Conservation (phyloP, 2,888 invertebrate species). For the Tigriopus californicus region DNA sequence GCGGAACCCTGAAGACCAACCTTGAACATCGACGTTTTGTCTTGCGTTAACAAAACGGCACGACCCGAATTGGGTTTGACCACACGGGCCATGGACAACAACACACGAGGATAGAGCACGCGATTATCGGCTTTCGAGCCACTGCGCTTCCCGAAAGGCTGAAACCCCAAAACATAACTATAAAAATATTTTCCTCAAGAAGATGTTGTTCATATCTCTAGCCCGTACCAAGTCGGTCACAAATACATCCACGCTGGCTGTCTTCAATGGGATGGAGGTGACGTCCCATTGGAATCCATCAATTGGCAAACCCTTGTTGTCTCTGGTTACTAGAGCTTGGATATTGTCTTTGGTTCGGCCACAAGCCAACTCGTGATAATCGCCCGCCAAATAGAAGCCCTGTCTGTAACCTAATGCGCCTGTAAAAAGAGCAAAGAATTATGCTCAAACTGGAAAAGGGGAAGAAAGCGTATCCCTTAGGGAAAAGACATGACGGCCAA, state of each 20-base stretch:
- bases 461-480: too few relatives aligned
- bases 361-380: conserved; percentile 32
- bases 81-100: conserved; percentile 35
- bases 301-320: conserved; percentile 21
- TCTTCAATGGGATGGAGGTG: conserved; percentile 31
- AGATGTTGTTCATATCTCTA: background rate
- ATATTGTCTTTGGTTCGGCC: conserved; percentile 30
- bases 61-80: conserved; percentile 30
- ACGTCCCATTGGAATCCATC: conserved; percentile 34
- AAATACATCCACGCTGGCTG: conserved; percentile 34
- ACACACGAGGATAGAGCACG: conserved; percentile 31
- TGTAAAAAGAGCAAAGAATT: too few relatives aligned
- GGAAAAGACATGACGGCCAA: too few relatives aligned
- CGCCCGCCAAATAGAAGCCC: conserved; percentile 33
- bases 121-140: conserved; percentile 34
- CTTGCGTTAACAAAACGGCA: conserved; percentile 33
- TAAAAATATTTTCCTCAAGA: background rate
- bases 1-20: conserved; percentile 18
- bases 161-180: background rate
- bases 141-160: conserved; percentile 38
- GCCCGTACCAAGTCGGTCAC: conserved; percentile 34
- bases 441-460: too few relatives aligned
- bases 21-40: conserved; percentile 23
- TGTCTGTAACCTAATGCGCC: conserved; percentile 30
- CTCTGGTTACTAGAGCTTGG: conserved; percentile 20